A percentile compares a stretch with the other conserved stretches of the same genome.
These are phyloP conservation scores for Hydroisotoma schaefferi DNA, from an alignment of 2,888 invertebrate species.

Conservation along the genomic window DNA sequence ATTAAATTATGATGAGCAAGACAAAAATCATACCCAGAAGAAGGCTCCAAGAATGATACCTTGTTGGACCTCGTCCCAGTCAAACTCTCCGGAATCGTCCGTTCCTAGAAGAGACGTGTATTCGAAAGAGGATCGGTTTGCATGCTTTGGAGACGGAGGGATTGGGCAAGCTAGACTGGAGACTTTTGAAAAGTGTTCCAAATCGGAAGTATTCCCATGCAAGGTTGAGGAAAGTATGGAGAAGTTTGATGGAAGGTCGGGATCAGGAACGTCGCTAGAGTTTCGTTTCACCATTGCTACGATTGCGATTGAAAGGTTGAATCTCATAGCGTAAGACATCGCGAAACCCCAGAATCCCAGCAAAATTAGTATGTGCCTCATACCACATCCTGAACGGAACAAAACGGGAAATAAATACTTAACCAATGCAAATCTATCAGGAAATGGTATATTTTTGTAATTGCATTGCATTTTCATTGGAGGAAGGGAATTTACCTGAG, in stretches of 20 bases:
- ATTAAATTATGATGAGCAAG: no score
- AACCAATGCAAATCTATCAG: neutral
- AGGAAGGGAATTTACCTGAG: slow-evolving; percentile 16
- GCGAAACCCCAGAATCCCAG: slow-evolving; percentile 40
- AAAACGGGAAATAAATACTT: slow-evolving; percentile 3
- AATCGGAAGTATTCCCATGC: neutral
- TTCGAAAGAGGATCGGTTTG: neutral
- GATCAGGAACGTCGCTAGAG: slow-evolving; percentile 7
- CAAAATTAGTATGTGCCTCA: slow-evolving; percentile 24
- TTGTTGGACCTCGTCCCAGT: slow-evolving; percentile 58
- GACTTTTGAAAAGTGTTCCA: neutral
- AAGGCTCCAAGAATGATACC: slow-evolving; percentile 56
- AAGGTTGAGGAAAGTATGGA: neutral
- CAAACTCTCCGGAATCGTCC: slow-evolving; percentile 56
- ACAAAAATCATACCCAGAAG: no score
- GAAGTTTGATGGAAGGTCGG: slow-evolving; percentile 6
- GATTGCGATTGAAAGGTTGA: slow-evolving; percentile 44
- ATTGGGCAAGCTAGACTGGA: slow-evolving; percentile 19
- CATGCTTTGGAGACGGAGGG: neutral
- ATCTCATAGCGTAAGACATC: slow-evolving; percentile 40
- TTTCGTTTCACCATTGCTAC: slow-evolving; percentile 45
- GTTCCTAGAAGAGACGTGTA: neutral
- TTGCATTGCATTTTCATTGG: neutral
- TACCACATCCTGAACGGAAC: slow-evolving; percentile 29
- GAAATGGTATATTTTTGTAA: neutral